Percentiles rank a stretch among this genome's conserved stretches.
Evolutionary conservation across 2,797 vertebrate genomes (phyloP).

Genomic region (Oreortyx pictus): DNA sequence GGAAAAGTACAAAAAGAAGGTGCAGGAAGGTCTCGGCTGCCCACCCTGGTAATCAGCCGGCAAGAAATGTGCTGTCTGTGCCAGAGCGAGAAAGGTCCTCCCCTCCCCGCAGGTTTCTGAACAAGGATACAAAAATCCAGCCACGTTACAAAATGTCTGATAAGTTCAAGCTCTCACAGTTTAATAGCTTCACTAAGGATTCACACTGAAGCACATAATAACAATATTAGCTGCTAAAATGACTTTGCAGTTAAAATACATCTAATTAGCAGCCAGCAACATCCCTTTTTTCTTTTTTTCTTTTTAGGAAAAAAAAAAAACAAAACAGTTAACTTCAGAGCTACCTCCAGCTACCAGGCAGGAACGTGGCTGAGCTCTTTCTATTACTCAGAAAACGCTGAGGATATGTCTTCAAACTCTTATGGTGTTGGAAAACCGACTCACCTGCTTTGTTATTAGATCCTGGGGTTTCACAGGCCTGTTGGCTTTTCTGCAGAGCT

Average conservation of each 20-base stretch:
- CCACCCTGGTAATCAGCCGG: conserved; percentile 13
- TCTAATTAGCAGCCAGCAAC: conserved; percentile 75
- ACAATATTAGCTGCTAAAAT: conserved; percentile 76
- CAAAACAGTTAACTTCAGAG: conserved; percentile 57
- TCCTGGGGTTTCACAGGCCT: conserved; percentile 18
- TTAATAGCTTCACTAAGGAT: conserved; percentile 65
- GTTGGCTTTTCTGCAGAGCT: conserved; percentile 54
- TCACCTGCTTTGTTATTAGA: conserved; percentile 52
- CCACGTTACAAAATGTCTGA: conserved; percentile 42
- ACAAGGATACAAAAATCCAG: not conserved
- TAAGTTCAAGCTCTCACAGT: conserved; percentile 50
- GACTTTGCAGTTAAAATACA: conserved; percentile 77
- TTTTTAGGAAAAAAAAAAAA: not conserved
- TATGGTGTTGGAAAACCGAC: not conserved
- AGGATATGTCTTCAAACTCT: not conserved
- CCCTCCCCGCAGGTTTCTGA: conserved; percentile 47
- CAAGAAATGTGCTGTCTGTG: conserved; percentile 36
- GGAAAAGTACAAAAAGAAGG: not conserved
- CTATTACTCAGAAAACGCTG: conserved; percentile 12
- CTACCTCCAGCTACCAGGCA: conserved; percentile 21
- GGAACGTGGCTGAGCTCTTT: conserved; percentile 5
- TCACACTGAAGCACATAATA: conserved; percentile 71
- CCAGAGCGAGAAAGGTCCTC: conserved; percentile 37
- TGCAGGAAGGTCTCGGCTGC: conserved; percentile 33
- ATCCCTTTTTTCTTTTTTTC: conserved; percentile 20